These are phyloP conservation scores for Leucozona laternaria DNA, from an alignment of 2,888 invertebrate genomes.

Conservation along the genomic window DNA sequence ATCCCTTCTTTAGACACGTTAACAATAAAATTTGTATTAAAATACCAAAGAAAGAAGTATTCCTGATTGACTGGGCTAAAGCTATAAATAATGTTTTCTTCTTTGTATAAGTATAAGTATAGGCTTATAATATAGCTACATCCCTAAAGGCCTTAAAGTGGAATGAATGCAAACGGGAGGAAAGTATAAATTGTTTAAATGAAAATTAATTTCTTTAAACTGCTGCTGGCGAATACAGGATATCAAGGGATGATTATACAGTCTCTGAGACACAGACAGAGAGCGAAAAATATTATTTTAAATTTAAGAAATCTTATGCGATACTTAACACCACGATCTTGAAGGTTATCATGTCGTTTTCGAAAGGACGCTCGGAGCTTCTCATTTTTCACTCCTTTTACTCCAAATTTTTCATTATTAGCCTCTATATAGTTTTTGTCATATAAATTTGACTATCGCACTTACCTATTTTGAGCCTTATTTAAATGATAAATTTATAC, in stretches of 20 bases:
- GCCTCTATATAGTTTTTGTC: too few species aligned
- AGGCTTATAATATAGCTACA: background rate
- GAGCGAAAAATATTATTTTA: too few species aligned
- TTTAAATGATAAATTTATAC: too few species aligned
- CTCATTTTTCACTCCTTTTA: too few species aligned
- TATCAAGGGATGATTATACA: slow-evolving; percentile 19
- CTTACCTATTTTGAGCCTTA: too few species aligned
- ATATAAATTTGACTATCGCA: too few species aligned
- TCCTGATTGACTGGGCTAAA: slow-evolving; percentile 7
- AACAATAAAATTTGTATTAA: slow-evolving; percentile 39
- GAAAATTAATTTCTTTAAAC: slow-evolving; percentile 37
- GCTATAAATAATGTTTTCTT: background rate
- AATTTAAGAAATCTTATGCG: too few species aligned
- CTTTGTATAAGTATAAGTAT: background rate
- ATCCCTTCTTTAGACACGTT: slow-evolving; percentile 19
- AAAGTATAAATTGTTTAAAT: slow-evolving; percentile 28
- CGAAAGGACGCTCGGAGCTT: too few species aligned
- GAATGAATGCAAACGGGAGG: background rate
- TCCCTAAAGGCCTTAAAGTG: background rate
- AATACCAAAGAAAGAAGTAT: background rate
- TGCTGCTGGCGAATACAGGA: background rate
- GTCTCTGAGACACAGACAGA: slow-evolving; percentile 5
- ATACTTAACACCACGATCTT: too few species aligned
- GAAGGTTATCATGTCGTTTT: too few species aligned
- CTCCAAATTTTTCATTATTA: too few species aligned